Base-by-base conservation (phyloP, 2,888 invertebrate species). In the Blastobasis lacticolella region DNA sequence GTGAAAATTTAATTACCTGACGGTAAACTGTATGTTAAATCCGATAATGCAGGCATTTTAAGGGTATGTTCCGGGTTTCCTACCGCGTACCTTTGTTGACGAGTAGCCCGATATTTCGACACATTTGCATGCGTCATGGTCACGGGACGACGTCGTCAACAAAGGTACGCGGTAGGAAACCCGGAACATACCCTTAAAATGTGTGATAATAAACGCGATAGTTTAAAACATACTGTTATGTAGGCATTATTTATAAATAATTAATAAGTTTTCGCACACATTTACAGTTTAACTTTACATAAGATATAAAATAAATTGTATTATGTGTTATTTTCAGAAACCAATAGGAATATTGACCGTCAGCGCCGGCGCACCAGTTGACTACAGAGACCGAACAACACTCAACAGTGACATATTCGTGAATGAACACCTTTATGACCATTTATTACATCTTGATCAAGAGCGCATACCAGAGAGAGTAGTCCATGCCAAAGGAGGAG, bases 391-490 rank as follows among this genome's bases (percentile, higher is more conserved):
- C 52, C 90, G 91, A 38, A 75, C 93, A 63, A 94, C 95, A 0
- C 92, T 92, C 1, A 97, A 98, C 1, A 91, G 92, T 0, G 89
- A 92, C 46, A 50, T 69, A 4, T 69, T 72, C 38, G 56, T 58
- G 4, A 74, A 68, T 51, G 59, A 64, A 37, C 60, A 56, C 40
- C 63, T 54, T 10, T 45, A 50, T 37, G 54, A 54, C n/a, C 6
- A 10, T 4, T 45, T 45, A 5, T 5, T 48, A 0, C 93, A 95
- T 70, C 94, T 95, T 64, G 91, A 92, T 70, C 88, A 94, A 37
- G 97, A 97, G 76, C 90, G 97, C 53, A 96, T 97, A 64, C 97
- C 97, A 0, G 97, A 97, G 73, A 90, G 97, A 61, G 94, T 96
- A 0, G 96, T 96, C 1, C 96, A 97, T 73, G 97, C 97, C 0